A percentile compares a stretch with the other conserved stretches of the same genome.
These are phyloP conservation scores for Achlya flavicornis DNA, from an alignment of 2,888 invertebrate species.

Conservation along the genomic window DNA sequence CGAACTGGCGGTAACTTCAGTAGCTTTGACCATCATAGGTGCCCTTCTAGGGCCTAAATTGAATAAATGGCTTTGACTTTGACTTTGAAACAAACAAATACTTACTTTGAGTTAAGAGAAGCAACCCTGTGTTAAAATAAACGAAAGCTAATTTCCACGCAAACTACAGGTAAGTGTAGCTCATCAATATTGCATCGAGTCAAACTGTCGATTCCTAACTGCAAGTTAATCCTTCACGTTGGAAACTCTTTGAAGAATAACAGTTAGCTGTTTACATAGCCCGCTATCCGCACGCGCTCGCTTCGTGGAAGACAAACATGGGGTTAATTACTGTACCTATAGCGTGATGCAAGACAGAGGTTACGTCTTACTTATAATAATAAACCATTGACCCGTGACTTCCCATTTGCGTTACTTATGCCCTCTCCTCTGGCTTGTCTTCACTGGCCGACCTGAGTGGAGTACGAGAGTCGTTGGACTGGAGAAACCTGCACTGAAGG, in stretches of 20 bases:
- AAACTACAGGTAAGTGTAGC: not conserved
- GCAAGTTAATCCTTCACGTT: not conserved
- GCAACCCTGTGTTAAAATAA: not conserved
- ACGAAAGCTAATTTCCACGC: not conserved
- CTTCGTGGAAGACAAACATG: conserved; percentile 31
- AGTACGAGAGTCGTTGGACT: no score
- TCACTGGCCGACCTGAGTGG: no score
- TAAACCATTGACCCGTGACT: no score
- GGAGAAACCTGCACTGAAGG: no score
- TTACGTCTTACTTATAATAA: not conserved
- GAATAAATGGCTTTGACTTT: no score
- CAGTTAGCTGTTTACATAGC: not conserved
- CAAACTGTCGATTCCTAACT: conserved; percentile 3
- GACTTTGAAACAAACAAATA: no score
- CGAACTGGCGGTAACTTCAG: no score
- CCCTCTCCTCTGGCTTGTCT: no score
- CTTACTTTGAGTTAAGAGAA: no score
- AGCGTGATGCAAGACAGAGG: not conserved
- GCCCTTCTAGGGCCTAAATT: no score
- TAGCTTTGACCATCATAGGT: no score
- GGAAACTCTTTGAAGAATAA: not conserved
- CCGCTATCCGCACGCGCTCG: conserved; percentile 13
- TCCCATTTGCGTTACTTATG: no score
- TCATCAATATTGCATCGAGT: conserved; percentile 3
- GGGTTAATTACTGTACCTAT: conserved; percentile 27